These are phyloP conservation scores for Sebastes cheni DNA, from an alignment of 2,797 vertebrate species.

Conservation along the genomic window DNA sequence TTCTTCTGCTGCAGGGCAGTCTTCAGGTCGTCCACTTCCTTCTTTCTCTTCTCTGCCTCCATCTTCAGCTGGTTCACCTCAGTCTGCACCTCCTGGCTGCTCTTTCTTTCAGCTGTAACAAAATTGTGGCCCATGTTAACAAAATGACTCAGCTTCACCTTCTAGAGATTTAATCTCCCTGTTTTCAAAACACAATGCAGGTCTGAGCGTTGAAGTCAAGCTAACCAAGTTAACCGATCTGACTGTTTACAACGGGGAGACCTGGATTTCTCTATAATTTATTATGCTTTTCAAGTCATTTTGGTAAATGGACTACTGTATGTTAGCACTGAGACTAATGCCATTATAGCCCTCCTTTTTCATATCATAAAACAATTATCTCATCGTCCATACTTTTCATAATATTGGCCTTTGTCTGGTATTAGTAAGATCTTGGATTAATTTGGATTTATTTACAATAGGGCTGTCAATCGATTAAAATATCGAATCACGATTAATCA, in stretches of 20 bases:
- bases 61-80: conserved; percentile 69
- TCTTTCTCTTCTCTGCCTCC: conserved; percentile 62
- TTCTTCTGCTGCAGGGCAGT: conserved; percentile 78
- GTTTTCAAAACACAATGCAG: background rate
- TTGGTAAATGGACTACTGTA: background rate
- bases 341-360: background rate
- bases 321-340: background rate
- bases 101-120: conserved; percentile 24
- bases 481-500: no score
- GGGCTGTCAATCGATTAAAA: no score
- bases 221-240: background rate
- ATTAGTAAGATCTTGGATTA: background rate
- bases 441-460: background rate
- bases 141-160: background rate
- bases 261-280: background rate
- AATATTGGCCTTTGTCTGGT: background rate
- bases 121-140: background rate
- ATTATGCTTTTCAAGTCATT: background rate
- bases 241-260: background rate
- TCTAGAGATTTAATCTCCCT: background rate
- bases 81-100: conserved; percentile 28
- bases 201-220: rapidly evolving
- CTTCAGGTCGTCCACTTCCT: conserved; percentile 71
- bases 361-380: background rate
- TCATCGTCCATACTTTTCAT: background rate